Evolutionary conservation across 2,113 vertebrate genomes (phyloP).

Genomic region (Phaetusa simplex): DNA sequence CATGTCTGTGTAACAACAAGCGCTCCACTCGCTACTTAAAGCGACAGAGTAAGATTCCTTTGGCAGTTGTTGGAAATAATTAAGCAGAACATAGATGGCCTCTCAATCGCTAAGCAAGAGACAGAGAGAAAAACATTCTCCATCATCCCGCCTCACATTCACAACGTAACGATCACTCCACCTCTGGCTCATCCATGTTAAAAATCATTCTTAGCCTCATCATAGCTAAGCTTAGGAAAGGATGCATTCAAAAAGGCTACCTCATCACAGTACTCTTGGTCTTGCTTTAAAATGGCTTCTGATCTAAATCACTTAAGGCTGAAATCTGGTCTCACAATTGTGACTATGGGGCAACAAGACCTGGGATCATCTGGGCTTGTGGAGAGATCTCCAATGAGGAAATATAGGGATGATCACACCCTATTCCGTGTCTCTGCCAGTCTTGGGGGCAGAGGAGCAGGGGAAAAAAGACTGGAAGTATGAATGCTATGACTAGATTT

Average conservation of each 20-base stretch:
- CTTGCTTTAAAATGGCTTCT: conserved; percentile 60
- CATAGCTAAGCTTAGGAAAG: neutral
- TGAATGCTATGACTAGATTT: neutral
- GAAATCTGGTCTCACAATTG: neutral
- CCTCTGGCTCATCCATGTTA: rapidly evolving
- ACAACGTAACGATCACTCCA: neutral
- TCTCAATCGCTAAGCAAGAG: neutral
- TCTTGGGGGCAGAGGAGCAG: neutral
- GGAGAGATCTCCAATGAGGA: neutral
- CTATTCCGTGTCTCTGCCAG: neutral
- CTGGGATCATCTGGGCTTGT: neutral
- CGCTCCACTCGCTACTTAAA: neutral
- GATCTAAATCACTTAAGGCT: neutral
- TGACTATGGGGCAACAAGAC: neutral
- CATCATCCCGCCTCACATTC: rapidly evolving
- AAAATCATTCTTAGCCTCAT: neutral
- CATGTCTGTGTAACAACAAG: neutral
- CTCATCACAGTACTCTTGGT: neutral
- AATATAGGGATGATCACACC: neutral
- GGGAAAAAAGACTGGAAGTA: neutral
- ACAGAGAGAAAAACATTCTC: neutral
- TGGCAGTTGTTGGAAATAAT: conserved; percentile 52
- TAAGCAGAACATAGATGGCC: neutral
- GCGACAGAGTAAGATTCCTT: conserved; percentile 26
- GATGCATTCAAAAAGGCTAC: neutral